Evolutionary conservation across 2,797 vertebrate species (phyloP), one percentile per base, ranked within the genome.

Genomic region (Salmo trutta): DNA sequence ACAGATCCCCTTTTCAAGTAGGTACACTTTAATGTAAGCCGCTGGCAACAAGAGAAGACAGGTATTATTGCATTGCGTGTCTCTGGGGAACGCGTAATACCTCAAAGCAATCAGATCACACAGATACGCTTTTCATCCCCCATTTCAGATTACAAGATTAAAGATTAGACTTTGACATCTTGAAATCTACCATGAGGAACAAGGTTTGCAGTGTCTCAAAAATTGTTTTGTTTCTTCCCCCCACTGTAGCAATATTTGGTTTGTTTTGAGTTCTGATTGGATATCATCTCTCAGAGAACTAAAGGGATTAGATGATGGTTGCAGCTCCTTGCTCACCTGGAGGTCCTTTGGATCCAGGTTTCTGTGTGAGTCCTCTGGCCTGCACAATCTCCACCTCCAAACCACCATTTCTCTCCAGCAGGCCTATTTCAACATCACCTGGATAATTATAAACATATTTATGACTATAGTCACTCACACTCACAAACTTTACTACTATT

Each of bases 321-420:
- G 16, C 66, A 68, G 15, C 5, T 68, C 29, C 27, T 16, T 16
- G 14, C 81, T 84, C 78, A 99, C 98, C 97, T 96, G 98, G 98
- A 82, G 97, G 96, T 72, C 95, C 96, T 93, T 98, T 99, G 73
- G 98, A 99, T 64, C 98, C 97, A 0, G 96, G 95, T 82, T 98
- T 99, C 84, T 97, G 95, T 16, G 96, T 99, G 89, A 99, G 93
- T 84, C 98, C 97, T 88, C 98, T 93, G 69, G 97, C 98, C 91
- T 99, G 98, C 85, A 99, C 96, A 52, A 99, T 97, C 90, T 99
- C 98, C 87, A 99, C 97, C 93, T 99, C 97, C 71, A 99, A 93
- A 82, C 97, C 96, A 0, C 98, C 98, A 0, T 97, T 99, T 82
- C 97, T 94, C 83, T 99, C 98, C 92, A 96, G 94, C 83, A 99